Percentiles rank a stretch among this genome's conserved stretches.
Evolutionary conservation across 2,113 vertebrate species (phyloP).

Genomic region (Artemisiospiza belli): DNA sequence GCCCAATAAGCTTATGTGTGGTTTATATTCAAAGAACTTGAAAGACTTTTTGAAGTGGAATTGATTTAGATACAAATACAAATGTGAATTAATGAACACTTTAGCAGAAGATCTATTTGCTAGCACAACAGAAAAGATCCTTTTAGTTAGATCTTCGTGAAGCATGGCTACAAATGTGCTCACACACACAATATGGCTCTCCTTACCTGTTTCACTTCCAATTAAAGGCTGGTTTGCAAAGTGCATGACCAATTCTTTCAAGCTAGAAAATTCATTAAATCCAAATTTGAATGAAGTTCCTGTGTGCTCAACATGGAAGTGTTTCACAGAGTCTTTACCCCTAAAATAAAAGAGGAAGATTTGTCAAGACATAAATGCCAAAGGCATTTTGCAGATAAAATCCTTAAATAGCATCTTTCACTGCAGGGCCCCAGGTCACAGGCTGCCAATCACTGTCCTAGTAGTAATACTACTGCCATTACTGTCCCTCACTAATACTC

Average conservation of each 20-base stretch:
- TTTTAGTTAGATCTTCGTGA: neutral
- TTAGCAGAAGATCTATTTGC: neutral
- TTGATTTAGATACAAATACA: neutral
- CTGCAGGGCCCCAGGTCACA: neutral
- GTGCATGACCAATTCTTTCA: slow-evolving; percentile 90
- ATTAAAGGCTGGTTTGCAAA: slow-evolving; percentile 95
- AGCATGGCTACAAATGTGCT: neutral
- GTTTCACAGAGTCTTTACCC: slow-evolving; percentile 95
- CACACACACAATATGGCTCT: neutral
- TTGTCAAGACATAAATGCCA: neutral
- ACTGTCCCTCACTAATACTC: neutral
- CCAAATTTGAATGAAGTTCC: slow-evolving; percentile 85
- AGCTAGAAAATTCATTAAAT: slow-evolving; percentile 87
- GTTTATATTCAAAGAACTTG: neutral
- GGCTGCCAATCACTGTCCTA: neutral
- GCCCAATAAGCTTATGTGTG: neutral
- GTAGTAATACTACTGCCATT: neutral
- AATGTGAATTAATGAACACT: neutral
- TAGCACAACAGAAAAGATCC: neutral
- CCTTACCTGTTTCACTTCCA: slow-evolving; percentile 92
- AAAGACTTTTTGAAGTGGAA: neutral
- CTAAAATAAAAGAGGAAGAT: slow-evolving; percentile 65
- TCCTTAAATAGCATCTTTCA: neutral
- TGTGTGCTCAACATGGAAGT: slow-evolving; percentile 86
- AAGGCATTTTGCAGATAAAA: neutral